Evolutionary conservation across 2,113 vertebrate genomes (phyloP).

Genomic region (Mus pahari): DNA sequence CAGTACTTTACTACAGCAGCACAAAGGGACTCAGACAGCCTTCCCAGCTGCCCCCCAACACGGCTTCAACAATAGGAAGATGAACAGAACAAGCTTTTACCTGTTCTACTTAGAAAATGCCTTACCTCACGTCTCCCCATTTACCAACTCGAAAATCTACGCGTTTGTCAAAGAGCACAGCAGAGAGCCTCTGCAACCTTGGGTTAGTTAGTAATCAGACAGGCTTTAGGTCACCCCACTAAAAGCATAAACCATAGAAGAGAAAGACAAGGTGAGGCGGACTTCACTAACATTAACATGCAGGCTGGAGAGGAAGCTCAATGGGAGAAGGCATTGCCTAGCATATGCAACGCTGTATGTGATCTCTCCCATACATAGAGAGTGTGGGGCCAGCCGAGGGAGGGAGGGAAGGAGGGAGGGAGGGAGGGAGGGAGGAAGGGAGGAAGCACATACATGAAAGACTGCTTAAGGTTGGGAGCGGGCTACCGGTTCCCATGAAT

Average conservation of each 20-base stretch:
- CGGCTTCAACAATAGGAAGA: not conserved
- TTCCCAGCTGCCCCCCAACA: not conserved
- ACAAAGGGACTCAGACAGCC: not conserved
- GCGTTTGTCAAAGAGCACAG: not conserved
- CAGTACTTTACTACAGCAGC: not conserved
- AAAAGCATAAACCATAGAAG: constrained; percentile 10
- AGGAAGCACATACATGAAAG: not conserved
- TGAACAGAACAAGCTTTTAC: not conserved
- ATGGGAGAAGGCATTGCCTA: not conserved
- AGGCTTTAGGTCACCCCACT: not conserved
- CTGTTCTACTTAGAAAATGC: not conserved
- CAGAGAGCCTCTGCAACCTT: not conserved
- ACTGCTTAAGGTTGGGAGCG: not conserved
- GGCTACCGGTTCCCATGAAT: not conserved
- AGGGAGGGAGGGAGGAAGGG: accelerated
- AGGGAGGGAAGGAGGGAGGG: not conserved
- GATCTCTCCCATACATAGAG: not conserved
- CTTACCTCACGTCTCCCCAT: not conserved
- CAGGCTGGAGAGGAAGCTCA: not conserved
- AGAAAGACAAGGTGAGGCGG: not conserved
- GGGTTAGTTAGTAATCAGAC: constrained; percentile 25
- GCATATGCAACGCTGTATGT: not conserved
- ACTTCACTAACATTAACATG: not conserved
- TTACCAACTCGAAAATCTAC: not conserved
- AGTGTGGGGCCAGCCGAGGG: not conserved